Evolutionary conservation across 92 coral and sea anemone species (phyloP), one percentile per base, ranked within the genome.

Genomic region (Epizoanthus illoricatus): DNA sequence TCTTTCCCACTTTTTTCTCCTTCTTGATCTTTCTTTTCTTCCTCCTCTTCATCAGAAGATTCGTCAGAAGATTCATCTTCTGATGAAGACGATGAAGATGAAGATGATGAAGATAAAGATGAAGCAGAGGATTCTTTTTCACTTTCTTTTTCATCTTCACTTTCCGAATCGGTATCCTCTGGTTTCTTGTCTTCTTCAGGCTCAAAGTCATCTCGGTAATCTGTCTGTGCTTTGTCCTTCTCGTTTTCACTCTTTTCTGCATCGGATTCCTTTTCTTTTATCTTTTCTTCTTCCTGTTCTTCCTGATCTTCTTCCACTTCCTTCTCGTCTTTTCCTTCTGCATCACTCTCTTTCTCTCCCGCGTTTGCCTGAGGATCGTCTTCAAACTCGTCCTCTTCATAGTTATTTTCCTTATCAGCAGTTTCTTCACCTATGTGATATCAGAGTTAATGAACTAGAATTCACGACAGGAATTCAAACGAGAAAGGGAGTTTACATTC

Each of bases 141-240:
- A 17, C 75, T 66, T 64, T 81, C 75, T 28, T 66, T 70, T 74
- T 85, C 83, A 9, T 73, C 67, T 71, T 88, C 89, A 11, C 84
- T 47, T 69, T 79, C 92, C 19, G 86, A 69, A 5, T 81, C 74
- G 45, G 67, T 65, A 33, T 80, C 84, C n/a, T 67, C 76, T 23
- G 56, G 15, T 64, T 90, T 79, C 47, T 63, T 88, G 72, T 90
- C 86, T 67, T 76, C 91, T 65, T 91, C 94, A 0, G 91, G 76
- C 61, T 94, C 91, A 71, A 91, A 92, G 62, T 89, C 97, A 75
- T 90, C 91, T 40, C 85, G 85, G 71, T 92, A 93, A 60, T 84
- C 74, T 8, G 24, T 81, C 58, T 85, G 87, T 3, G 81, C 88
- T 4, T 80, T 81, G 69, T 89, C 88, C 75, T 92, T 84, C 39